Percentiles rank a stretch among this genome's conserved stretches.
These are phyloP conservation scores for Pseudobourletiella spinata DNA, from an alignment of 1,140 invertebrate genomes.

Conservation along the genomic window DNA sequence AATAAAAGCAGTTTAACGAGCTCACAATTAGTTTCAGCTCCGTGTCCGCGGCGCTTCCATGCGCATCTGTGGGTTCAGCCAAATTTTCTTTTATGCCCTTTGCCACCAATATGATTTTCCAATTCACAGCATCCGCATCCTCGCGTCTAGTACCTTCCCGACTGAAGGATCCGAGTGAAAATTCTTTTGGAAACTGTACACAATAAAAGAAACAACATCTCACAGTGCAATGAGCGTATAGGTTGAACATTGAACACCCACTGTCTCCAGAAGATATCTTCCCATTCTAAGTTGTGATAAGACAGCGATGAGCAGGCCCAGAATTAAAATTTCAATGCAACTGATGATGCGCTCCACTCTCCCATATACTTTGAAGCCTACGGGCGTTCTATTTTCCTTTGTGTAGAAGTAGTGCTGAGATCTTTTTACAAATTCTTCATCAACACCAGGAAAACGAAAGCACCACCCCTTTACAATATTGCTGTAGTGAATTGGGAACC, in stretches of 20 bases:
- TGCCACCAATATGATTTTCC: constrained; percentile 60
- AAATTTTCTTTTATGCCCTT: constrained; percentile 64
- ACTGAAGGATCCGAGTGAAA: constrained; percentile 59
- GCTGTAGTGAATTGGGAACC: constrained; percentile 6
- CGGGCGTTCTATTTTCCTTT: constrained; percentile 56
- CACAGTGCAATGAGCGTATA: neutral
- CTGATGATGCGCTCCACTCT: constrained; percentile 42
- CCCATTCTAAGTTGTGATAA: constrained; percentile 56
- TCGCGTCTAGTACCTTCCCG: constrained; percentile 58
- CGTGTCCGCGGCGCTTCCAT: constrained; percentile 54
- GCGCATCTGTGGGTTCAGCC: constrained; percentile 51
- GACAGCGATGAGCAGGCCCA: constrained; percentile 53
- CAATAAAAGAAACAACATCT: too few relatives aligned
- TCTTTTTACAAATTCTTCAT: constrained; percentile 57
- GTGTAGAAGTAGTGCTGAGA: constrained; percentile 64
- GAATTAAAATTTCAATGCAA: constrained; percentile 46
- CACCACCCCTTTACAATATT: constrained; percentile 51
- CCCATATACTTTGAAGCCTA: constrained; percentile 53
- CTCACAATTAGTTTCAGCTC: constrained; percentile 51
- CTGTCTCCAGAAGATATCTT: constrained; percentile 54
- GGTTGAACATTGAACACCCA: constrained; percentile 35
- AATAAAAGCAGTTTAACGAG: neutral
- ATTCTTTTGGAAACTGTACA: constrained; percentile 59
- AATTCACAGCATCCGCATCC: constrained; percentile 51
- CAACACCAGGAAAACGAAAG: constrained; percentile 57